Evolutionary conservation across 2,797 vertebrate species (phyloP).

Genomic region (Acipenser transmontanus): DNA sequence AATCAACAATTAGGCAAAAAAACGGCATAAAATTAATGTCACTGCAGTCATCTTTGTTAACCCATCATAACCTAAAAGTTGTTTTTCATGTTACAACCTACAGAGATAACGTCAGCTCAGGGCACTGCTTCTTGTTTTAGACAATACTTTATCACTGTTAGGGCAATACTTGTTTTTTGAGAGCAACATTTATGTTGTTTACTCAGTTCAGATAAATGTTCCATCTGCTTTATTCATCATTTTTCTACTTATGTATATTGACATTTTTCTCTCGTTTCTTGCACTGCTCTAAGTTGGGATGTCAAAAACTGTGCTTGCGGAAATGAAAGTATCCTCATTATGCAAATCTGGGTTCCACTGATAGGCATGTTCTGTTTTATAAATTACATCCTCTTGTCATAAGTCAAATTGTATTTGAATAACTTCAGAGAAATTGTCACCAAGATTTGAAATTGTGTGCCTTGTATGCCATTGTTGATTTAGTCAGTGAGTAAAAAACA

Average conservation of each 20-base stretch:
- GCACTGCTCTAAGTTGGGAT: constrained; percentile 67
- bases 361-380: constrained; percentile 89
- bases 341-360: constrained; percentile 82
- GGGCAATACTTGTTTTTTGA: constrained; percentile 46
- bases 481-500: constrained; percentile 75
- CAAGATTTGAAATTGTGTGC: constrained; percentile 78
- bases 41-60: constrained; percentile 58
- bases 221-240: constrained; percentile 60
- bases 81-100: constrained; percentile 46
- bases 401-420: constrained; percentile 93
- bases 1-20: constrained; percentile 78
- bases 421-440: constrained; percentile 88
- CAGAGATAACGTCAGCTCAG: constrained; percentile 39
- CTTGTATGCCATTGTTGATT: constrained; percentile 77
- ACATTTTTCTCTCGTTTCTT: constrained; percentile 67
- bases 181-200: constrained; percentile 63
- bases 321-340: constrained; percentile 89
- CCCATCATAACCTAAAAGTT: constrained; percentile 51
- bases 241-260: constrained; percentile 68
- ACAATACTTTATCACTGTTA: constrained; percentile 48
- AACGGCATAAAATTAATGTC: constrained; percentile 74
- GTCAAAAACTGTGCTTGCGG: constrained; percentile 82
- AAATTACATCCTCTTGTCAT: constrained; percentile 91
- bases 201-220: constrained; percentile 64
- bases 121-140: constrained; percentile 47